Base-by-base conservation (phyloP, 2,888 invertebrate genomes). In the Poecilobothrus nobilitatus region DNA sequence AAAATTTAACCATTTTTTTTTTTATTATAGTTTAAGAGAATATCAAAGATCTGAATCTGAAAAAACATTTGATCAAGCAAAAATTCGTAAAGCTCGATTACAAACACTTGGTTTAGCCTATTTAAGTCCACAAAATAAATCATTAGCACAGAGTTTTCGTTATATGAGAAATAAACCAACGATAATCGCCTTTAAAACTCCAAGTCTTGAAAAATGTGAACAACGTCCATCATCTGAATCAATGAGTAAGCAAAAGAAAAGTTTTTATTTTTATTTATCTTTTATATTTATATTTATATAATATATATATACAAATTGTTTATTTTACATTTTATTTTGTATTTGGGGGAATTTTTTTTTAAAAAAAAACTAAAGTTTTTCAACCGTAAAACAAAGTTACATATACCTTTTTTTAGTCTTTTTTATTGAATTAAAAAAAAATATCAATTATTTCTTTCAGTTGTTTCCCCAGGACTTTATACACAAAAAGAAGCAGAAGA, bases 81-180 rank as follows among this genome's bases (percentile, higher is more conserved):
- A 88, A 70, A 85, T 91, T 72, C 84, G 85, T 8, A 83, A 86
- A 37, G 89, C 89, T 0, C 84, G 88, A 27, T 78, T 88, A 63
- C 86, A 87, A 75, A 86, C 87, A 9, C 80, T 88, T n/a, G 88
- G 88, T 1, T 76, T 87, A 73, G 89, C 89, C 1, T 89, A 91
- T 79, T 80, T 89, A 65, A 89, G 89, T 75, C 91, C 91, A 0
- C 92, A 91, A 77, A 90, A 91, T 77, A 89, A 88, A 74, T 90
- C 91, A 0, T 81, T 93, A 71, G 92, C 92, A 0, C 91, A 92
- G 76, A 91, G 92, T 78, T 94, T 94, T 81, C 86, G 93, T n/a
- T 94, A 94, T 78, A 92, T 94, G 92, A 82, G 94, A 65, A 89
- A 89, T 73, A 94, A 94, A 75, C 95, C 95, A 0, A 91, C 92